These are phyloP conservation scores for Catalaphyllia jardinei DNA, from an alignment of 64 coral and sea anemone genomes.

Conservation along the genomic window DNA sequence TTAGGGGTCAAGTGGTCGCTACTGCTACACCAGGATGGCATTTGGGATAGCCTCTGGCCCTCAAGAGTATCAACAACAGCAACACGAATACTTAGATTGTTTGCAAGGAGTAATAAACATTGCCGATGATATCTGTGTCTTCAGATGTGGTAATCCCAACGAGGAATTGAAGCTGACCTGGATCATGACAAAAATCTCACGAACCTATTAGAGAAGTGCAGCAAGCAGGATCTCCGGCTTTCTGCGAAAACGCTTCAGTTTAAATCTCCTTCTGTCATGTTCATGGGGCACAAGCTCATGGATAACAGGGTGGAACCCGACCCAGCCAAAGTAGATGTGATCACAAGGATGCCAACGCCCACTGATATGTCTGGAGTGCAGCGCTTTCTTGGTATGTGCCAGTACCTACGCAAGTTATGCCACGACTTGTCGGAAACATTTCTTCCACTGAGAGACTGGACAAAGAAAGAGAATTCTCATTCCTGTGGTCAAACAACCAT, in stretches of 20 bases:
- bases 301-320: background rate
- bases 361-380: background rate
- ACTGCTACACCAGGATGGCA: too few relatives aligned
- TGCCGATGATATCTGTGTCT: conserved; percentile 4
- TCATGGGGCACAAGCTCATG: conserved; percentile 31
- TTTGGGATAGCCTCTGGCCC: too few relatives aligned
- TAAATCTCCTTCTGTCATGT: background rate
- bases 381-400: conserved; percentile 2
- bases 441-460: too few relatives aligned
- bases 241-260: conserved; percentile 1
- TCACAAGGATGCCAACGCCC: conserved; percentile 5
- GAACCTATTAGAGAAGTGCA: background rate
- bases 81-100: too few relatives aligned
- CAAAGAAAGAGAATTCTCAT: too few relatives aligned
- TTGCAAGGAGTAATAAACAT: background rate
- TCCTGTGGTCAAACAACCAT: too few relatives aligned
- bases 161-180: background rate
- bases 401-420: conserved; percentile 1
- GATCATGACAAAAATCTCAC: conserved; percentile 28
- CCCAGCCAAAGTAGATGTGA: background rate
- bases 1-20: too few relatives aligned
- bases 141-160: background rate
- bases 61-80: too few relatives aligned
- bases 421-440: too few relatives aligned
- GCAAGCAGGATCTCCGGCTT: background rate